Conservation (phyloP, 2,888 invertebrate genomes). For the Agriopis leucophaearia region DNA sequence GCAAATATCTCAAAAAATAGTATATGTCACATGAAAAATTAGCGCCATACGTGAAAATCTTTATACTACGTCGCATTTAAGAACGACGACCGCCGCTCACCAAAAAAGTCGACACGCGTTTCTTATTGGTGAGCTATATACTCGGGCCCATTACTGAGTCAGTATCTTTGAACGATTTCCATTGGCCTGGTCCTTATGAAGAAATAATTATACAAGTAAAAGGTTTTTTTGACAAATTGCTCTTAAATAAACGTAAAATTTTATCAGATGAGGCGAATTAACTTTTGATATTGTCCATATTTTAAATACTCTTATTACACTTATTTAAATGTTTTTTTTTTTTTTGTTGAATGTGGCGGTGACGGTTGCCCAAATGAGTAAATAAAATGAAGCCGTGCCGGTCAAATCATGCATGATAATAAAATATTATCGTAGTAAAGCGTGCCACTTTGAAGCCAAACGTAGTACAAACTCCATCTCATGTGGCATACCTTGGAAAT, state of each 20-base stretch:
- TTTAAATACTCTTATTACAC: background rate
- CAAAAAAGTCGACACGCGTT: no score
- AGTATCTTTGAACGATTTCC: no score
- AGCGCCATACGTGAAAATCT: no score
- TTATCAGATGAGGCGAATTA: background rate
- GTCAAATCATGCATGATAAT: conserved; percentile 71
- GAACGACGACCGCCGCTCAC: no score
- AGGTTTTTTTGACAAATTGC: no score
- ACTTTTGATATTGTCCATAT: background rate
- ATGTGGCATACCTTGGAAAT: conserved; percentile 93
- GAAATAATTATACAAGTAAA: no score
- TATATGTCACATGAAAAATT: no score
- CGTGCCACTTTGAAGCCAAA: conserved; percentile 82
- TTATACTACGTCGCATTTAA: no score
- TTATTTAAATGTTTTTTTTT: background rate
- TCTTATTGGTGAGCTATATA: no score
- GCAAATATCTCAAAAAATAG: no score
- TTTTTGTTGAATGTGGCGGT: background rate
- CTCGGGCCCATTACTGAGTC: no score
- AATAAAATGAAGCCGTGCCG: conserved; percentile 75
- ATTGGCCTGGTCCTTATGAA: no score
- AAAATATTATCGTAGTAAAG: conserved; percentile 56
- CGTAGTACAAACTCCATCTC: conserved; percentile 66
- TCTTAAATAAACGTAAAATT: background rate
- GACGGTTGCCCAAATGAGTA: conserved; percentile 24